Percentiles rank a stretch among this genome's conserved stretches.
Conservation (phyloP, 2,113 vertebrate genomes). For the Formicarius rufipectus region DNA sequence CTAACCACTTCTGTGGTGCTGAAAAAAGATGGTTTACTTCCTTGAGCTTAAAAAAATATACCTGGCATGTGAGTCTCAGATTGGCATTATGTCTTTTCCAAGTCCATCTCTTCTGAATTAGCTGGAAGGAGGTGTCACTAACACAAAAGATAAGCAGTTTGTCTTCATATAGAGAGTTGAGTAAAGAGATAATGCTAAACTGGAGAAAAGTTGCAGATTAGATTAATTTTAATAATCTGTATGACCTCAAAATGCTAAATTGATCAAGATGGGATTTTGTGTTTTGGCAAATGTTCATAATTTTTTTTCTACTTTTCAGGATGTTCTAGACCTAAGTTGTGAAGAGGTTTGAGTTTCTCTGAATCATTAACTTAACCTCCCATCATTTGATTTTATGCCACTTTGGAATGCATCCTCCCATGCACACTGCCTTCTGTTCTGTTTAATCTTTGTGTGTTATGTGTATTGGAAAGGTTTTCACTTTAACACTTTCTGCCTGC, state of each 20-base stretch:
- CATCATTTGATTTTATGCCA: not conserved
- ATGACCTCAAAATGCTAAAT: not conserved
- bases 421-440: not conserved
- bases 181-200: not conserved
- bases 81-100: not conserved
- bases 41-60: not conserved
- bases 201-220: not conserved
- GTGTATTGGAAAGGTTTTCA: not conserved
- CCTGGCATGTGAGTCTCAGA: not conserved
- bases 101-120: not conserved
- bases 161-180: not conserved
- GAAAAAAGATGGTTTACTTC: slow-evolving; percentile 5
- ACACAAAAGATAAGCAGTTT: not conserved
- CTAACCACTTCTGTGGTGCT: not conserved
- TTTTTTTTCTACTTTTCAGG: not conserved
- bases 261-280: not conserved
- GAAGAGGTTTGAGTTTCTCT: not conserved
- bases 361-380: not conserved
- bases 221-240: not conserved
- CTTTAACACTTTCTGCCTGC: not conserved
- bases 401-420: not conserved
- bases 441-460: not conserved
- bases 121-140: not conserved
- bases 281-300: not conserved
- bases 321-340: not conserved